Evolutionary conservation across 2,113 vertebrate species (phyloP).

Genomic region (Tilapia sparmanii): DNA sequence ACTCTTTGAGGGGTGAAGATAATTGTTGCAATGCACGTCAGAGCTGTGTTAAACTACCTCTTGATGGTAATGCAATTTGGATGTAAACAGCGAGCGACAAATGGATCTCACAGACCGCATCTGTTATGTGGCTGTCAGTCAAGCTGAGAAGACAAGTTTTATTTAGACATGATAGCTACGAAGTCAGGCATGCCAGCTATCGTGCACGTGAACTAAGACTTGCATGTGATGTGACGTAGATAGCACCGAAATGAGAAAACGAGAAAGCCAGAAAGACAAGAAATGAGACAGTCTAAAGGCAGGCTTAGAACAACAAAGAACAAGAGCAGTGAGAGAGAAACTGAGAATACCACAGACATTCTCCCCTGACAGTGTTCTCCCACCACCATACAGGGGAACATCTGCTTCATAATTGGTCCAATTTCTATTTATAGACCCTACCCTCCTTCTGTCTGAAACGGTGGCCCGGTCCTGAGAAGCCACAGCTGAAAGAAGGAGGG

Average conservation of each 20-base stretch:
- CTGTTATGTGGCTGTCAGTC: conserved; percentile 26
- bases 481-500: conserved; percentile 27
- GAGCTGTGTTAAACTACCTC: background rate
- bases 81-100: conserved; percentile 11
- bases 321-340: conserved; percentile 5
- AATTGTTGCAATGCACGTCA: background rate
- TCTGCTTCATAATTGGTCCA: conserved; percentile 69
- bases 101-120: conserved; percentile 3
- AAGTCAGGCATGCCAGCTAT: background rate
- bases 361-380: conserved; percentile 18
- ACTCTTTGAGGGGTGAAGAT: background rate
- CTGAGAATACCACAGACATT: conserved; percentile 36
- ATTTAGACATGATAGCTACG: background rate
- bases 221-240: background rate
- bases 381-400: conserved; percentile 53
- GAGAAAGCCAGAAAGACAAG: background rate
- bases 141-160: background rate
- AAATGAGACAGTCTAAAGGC: background rate
- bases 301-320: conserved; percentile 20
- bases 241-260: background rate
- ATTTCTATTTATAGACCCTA: conserved; percentile 69
- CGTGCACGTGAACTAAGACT: background rate
- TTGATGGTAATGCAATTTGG: conserved; percentile 10
- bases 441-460: conserved; percentile 54
- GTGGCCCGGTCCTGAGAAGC: conserved; percentile 47